Base-by-base conservation (phyloP, 2,888 invertebrate species). In the Morpho helenor region DNA sequence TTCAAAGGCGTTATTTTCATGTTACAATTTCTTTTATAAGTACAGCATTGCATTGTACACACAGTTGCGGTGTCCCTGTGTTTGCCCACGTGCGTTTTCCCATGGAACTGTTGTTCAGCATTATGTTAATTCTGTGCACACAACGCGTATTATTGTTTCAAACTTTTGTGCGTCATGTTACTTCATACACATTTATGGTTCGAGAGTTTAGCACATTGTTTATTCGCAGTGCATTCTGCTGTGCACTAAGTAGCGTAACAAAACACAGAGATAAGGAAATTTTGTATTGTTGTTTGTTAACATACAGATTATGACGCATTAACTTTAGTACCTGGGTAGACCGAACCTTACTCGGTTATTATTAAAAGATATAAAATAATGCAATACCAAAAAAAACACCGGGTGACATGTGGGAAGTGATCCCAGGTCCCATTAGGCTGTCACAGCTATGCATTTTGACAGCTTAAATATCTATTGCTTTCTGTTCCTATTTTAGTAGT, bases 51-150 rank as follows among this genome's bases (percentile, higher is more conserved):
- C 62, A 63, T 52, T 56, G 57, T 61, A 49, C 58, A 50, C 42
- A 55, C 53, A 58, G 65, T 58, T 52, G 48, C 61, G 41, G 66
- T 71, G 73, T 69, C 66, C 64, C 64, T 57, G 62, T 87, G 79
- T 89, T 89, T 82, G 75, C 68, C 75, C 88, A 89, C 82, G 82
- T 89, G 89, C 68, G 62, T 56, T 60, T 74, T 88, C 87, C 80
- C 89, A 87, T 75, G 75, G 67, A 69, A 66, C 70, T 79, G 80
- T 82, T 86, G 77, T 81, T 82, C 79, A 77, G 80, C 79, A 78
- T 84, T 87, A 88, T 88, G 88, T 67, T 84, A 88, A 88, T 86
- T 75, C 69, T 73, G 70, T 71, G 74, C 75, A 79, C 74, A 77
- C 76, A 78, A 68, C 68, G 67, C 52, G 64, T 79, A 77, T 77